Base-by-base conservation (phyloP, 1,140 invertebrate species). In the Campoletis sonorensis region DNA sequence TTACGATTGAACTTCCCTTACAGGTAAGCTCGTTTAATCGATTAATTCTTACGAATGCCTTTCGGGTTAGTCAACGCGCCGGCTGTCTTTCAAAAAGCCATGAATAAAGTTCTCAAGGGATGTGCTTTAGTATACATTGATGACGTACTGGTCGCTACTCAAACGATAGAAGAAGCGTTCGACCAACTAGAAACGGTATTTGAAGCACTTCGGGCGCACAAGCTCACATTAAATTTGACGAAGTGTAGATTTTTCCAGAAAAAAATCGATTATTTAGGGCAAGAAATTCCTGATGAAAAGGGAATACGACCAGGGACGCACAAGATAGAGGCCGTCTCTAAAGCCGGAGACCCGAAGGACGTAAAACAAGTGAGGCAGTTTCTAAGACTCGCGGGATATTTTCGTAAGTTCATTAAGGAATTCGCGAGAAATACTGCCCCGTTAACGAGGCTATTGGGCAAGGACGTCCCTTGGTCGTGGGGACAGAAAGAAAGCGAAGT, bases 331-430 rank as follows among this genome's bases (percentile, higher is more conserved):
- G 30, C 30, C 2, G 7, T 33, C 7, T 4, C 30, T 2, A 45
- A 83, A 11, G 58, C 82, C 2, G 79, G 3, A 4, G 83, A 82
- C 21, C 33, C 83, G 0, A 87, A 86, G 0, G 82, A 81, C 23
- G 51, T 82, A 0, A 86, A 85, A 30, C 83, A 89, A 45, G 77
- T 89, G 0, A 72, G 86, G 40, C 85, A 88, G 26, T 87, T 90
- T 58, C 64, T 88, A 4, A 88, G 88, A 0, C 54, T 91, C 0
- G 88, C 86, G 0, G 84, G 89, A 58, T 91, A 88, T 79, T 91
- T 91, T 67, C 61, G 88, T 0, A 81, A 81, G 64, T 90, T 90
- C 51, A 84, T 90, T 0, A 18, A 78, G 64, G 51, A 82, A 16
- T 90, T 87, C 70, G 82, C 87, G 0, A 37, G 18, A 11, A 85